Conservation (phyloP, 92 coral and sea anemone genomes). For the Phymanthus crucifer region DNA sequence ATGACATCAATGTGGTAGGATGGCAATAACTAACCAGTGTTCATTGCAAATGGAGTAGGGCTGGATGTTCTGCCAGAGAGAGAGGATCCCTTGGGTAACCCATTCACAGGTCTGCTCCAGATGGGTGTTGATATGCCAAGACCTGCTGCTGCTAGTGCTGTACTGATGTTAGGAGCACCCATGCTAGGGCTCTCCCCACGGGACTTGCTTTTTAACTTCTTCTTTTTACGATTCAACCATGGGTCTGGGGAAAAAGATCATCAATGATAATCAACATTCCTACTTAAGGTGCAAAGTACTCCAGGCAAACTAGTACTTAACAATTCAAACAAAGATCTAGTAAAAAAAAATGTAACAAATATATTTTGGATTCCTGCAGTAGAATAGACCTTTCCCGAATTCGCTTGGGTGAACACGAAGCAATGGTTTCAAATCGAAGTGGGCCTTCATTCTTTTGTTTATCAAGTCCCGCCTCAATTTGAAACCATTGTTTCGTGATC, state of each 20-base stretch:
- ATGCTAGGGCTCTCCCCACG: slow-evolving; percentile 47
- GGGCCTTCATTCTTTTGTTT: too few relatives aligned
- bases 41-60: slow-evolving; percentile 11
- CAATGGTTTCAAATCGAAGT: too few relatives aligned
- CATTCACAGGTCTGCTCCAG: slow-evolving; percentile 68
- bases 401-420: too few relatives aligned
- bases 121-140: slow-evolving; percentile 61
- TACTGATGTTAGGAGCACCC: slow-evolving; percentile 61
- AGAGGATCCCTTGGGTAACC: slow-evolving; percentile 17
- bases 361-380: too few relatives aligned
- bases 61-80: slow-evolving; percentile 12
- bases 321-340: background rate
- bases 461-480: too few relatives aligned
- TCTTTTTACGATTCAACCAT: slow-evolving; percentile 87
- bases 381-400: too few relatives aligned
- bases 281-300: background rate
- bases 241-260: slow-evolving; percentile 49
- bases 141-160: slow-evolving; percentile 94
- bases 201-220: slow-evolving; percentile 63
- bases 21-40: slow-evolving; percentile 4
- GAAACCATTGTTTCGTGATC: too few relatives aligned
- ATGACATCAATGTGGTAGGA: too few relatives aligned
- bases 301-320: background rate
- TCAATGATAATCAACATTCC: background rate
- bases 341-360: too few relatives aligned